Evolutionary conservation across 2,797 vertebrate genomes (phyloP), one percentile per base, ranked within the genome.

Genomic region (Hoplostethus atlanticus): DNA sequence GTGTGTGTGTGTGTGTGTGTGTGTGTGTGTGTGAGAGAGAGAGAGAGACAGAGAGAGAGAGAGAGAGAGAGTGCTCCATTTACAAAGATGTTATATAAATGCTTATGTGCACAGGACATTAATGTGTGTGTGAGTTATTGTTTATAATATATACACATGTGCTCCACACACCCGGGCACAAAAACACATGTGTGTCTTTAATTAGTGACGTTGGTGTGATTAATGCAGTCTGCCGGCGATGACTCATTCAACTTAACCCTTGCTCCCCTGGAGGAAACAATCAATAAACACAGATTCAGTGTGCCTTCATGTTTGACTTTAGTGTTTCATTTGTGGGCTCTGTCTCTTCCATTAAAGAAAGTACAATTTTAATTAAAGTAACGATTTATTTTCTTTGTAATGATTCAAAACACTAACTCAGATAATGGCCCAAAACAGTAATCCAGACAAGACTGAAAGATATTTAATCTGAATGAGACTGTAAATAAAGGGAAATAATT

Each of bases 221-320:
- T 96, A 91, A 81, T 94, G 89, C 92, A 92, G 94, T 93, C 87
- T 90, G 91, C 90, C 86, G 91, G 89, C 87, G 86, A 93, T 97
- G 95, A 96, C 91, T 96, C 95, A 96, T 93, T 94, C 87, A 73
- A 79, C 64, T 95, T 96, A 95, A 96, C 93, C 91, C 90, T 86
- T 89, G 68, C 83, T 79, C 68, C 70, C 68, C 91, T 80, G 66
- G 61, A 79, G 80, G 72, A 86, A 88, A 89, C 83, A 89, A 88
- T 91, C 83, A 80, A 90, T 90, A 87, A 86, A 84, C 75, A 84
- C 84, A 83, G 71, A 81, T 70, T 79, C 21, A 16, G 0, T 52
- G 47, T 64, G 56, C 57, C 38, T 63, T 68, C 31, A 77, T 71
- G 65, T 47, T 65, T 68, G 55, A 28, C 60, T 4, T 44, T 16